Evolutionary conservation across 1,140 invertebrate genomes (phyloP).

Genomic region (Helicoverpa armigera): DNA sequence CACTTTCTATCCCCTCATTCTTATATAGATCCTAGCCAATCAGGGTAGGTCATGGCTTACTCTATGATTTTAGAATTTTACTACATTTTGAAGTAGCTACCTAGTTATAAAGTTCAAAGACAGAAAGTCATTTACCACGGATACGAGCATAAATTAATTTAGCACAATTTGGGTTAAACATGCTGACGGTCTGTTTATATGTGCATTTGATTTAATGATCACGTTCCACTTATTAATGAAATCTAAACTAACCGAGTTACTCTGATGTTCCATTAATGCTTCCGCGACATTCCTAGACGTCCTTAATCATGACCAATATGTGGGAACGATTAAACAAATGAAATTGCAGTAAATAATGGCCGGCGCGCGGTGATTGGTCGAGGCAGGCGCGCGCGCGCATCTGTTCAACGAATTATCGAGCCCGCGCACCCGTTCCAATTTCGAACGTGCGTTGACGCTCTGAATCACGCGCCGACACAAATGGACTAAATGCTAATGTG

Average conservation of each 20-base stretch:
- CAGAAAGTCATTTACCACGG: no score
- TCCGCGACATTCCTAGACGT: slow-evolving; percentile 34
- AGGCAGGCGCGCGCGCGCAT: slow-evolving; percentile 66
- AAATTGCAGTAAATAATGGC: slow-evolving; percentile 65
- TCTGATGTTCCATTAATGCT: not conserved
- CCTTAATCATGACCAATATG: slow-evolving; percentile 47
- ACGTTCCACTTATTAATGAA: not conserved
- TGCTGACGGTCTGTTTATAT: no score
- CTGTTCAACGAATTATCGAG: slow-evolving; percentile 73
- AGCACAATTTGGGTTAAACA: no score
- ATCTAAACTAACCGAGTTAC: slow-evolving; percentile 20
- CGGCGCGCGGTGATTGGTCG: slow-evolving; percentile 56
- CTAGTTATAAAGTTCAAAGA: no score
- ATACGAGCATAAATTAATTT: no score
- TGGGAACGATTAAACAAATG: slow-evolving; percentile 63
- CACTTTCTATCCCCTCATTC: no score
- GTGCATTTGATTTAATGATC: not conserved
- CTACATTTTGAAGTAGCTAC: no score
- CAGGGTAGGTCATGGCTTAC: no score
- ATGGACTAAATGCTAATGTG: slow-evolving; percentile 44
- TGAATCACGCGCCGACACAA: slow-evolving; percentile 46
- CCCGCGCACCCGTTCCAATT: slow-evolving; percentile 46
- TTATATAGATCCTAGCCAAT: no score
- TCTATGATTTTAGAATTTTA: no score
- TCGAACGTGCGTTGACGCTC: slow-evolving; percentile 48